phyloP scores from a whole-genome alignment of 2,797 vertebrate species.

The Peromyscus eremicus region DNA sequence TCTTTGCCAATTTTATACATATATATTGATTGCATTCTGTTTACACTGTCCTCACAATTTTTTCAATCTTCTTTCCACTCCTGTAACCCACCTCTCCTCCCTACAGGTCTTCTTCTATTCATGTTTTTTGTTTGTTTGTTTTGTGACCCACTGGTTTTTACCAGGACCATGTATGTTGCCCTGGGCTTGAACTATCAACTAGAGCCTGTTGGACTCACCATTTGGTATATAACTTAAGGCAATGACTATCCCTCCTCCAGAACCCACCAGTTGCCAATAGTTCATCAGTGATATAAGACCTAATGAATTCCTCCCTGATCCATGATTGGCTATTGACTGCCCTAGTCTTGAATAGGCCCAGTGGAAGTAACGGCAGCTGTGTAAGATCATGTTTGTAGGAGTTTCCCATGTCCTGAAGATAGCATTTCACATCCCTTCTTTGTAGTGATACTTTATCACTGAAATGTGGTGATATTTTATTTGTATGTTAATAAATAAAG shows the following conservation, averaged over 20 bases:
- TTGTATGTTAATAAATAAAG: too few species aligned
- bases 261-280: too few species aligned
- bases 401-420: too few species aligned
- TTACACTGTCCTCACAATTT: neutral
- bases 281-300: neutral
- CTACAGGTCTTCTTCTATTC: neutral
- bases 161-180: neutral
- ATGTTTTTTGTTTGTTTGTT: neutral
- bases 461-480: too few species aligned
- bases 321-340: neutral
- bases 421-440: neutral
- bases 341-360: neutral
- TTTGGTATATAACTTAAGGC: neutral
- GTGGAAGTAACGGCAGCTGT: neutral
- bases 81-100: neutral
- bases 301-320: neutral
- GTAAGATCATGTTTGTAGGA: neutral
- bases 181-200: neutral
- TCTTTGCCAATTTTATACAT: neutral
- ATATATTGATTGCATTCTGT: too few species aligned
- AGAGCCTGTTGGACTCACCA: neutral
- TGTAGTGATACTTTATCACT: too few species aligned
- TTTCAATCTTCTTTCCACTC: neutral
- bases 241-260: neutral
- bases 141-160: neutral